A percentile compares a stretch with the other conserved stretches of the same genome.
Conservation (phyloP, 2,797 vertebrate genomes). For the Podarcis lilfordi region DNA sequence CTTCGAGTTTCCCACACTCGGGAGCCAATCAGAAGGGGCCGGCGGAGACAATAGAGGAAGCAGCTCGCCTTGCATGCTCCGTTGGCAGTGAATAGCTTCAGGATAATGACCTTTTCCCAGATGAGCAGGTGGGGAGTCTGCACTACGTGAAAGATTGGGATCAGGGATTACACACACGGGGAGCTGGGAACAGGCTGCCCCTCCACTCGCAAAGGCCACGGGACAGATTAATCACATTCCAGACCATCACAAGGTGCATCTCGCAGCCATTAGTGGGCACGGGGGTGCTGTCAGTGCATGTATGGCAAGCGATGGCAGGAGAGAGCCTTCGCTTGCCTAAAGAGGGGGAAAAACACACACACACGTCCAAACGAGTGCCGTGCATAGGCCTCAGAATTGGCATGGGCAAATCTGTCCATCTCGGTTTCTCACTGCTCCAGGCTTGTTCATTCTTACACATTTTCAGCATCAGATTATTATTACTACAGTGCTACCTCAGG, state of each 20-base stretch:
- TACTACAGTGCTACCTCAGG: too few species aligned
- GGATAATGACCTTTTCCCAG: conserved; percentile 73
- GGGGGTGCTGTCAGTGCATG: not conserved
- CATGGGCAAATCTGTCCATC: not conserved
- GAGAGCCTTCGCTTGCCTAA: not conserved
- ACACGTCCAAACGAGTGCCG: not conserved
- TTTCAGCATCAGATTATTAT: too few species aligned
- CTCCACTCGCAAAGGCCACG: conserved; percentile 48
- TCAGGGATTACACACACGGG: conserved; percentile 49
- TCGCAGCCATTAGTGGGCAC: conserved; percentile 47
- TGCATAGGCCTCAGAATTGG: too few species aligned
- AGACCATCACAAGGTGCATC: conserved; percentile 59
- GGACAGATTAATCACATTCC: conserved; percentile 74
- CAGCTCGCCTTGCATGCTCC: conserved; percentile 82
- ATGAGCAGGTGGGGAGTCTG: conserved; percentile 78
- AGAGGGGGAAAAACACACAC: not conserved
- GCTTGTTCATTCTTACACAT: too few species aligned
- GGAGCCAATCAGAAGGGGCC: conserved; percentile 76
- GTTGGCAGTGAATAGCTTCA: conserved; percentile 70
- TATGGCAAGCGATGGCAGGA: conserved; percentile 48
- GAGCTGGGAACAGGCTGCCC: conserved; percentile 75
- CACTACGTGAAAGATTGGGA: conserved; percentile 38
- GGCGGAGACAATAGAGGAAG: conserved; percentile 73
- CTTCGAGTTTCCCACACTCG: conserved; percentile 84
- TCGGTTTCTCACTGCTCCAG: not conserved